Evolutionary conservation across 2,113 vertebrate genomes (phyloP), one percentile per base, ranked within the genome.

Genomic region (Spermophilus dauricus): DNA sequence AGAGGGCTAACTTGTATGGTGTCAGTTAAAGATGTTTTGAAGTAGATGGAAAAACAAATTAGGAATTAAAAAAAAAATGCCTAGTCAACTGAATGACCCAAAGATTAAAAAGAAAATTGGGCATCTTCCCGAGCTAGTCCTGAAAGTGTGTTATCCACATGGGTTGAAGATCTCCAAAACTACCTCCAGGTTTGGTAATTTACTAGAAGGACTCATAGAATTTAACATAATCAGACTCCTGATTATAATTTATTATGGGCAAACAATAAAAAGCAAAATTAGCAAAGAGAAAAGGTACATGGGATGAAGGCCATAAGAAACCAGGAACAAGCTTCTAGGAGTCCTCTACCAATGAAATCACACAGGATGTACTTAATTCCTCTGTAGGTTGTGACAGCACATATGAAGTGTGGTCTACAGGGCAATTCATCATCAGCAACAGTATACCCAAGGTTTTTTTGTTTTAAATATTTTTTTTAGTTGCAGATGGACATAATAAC

Each of bases 201-300:
- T 39, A 37, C 30, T 72, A 73, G 45, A 65, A 70, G 58, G 32
- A 87, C 39, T 83, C 63, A 45, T 45, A 86, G 45, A 30, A 65
- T 34, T 81, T 77, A 53, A n/a, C 30, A 45, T 86, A 89, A 65
- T 80, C 16, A 28, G 78, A 67, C 24, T 85, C 26, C 51, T 86
- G 48, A 26, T 26, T 76, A 20, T 90, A 58, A 93, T 77, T 95
- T 89, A 90, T 86, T 82, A 76, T 86, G 28, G 12, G 76, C 75
- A 75, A 86, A 51, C 18, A 37, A 61, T 48, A 69, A 1, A 75
- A 48, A 48, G 26, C 11, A 81, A 89, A 93, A 82, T 93, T 69
- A 93, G 22, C 48, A 90, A 81, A 32, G 58, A 37, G 37, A 65
- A 86, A 82, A 8, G 24, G n/a, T 63, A 56, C n/a, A 53, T 82